Percentiles rank a stretch among this genome's conserved stretches.
Evolutionary conservation across 2,113 vertebrate genomes (phyloP).

Genomic region (Xenotilapia longispinis): DNA sequence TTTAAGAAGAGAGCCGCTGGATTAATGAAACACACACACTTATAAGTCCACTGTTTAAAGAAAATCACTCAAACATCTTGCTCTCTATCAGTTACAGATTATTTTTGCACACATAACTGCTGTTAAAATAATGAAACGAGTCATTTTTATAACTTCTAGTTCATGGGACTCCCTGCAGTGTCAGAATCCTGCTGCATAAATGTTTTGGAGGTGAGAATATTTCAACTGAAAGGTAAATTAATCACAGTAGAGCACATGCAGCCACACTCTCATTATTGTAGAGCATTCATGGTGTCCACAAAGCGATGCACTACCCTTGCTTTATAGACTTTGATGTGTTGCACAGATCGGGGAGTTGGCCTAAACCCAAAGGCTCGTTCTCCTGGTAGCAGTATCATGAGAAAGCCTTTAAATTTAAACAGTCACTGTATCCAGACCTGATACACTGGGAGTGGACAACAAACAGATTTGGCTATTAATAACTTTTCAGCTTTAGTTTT

Average conservation of each 20-base stretch:
- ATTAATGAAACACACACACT: not conserved
- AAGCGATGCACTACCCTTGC: not conserved
- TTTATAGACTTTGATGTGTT: not conserved
- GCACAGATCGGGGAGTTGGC: not conserved
- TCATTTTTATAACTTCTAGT: not conserved
- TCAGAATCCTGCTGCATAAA: not conserved
- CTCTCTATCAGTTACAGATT: not conserved
- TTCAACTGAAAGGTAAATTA: not conserved
- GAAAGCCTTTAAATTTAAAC: not conserved
- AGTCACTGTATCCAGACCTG: not conserved
- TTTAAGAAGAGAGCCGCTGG: accelerated
- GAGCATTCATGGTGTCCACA: not conserved
- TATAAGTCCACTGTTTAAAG: not conserved
- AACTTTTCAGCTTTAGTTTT: not conserved
- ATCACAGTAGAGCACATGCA: not conserved
- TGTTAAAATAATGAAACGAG: not conserved
- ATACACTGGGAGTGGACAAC: not conserved
- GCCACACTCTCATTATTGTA: not conserved
- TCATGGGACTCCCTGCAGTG: not conserved
- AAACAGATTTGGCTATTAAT: not conserved
- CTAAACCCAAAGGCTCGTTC: not conserved
- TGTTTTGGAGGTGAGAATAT: not conserved
- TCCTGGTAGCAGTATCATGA: not conserved
- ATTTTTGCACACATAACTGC: not conserved
- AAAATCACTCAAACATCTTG: not conserved